Conservation (phyloP, 30 jellyfish, hydroid and myxozoan genomes). For the Mastigias papua region DNA sequence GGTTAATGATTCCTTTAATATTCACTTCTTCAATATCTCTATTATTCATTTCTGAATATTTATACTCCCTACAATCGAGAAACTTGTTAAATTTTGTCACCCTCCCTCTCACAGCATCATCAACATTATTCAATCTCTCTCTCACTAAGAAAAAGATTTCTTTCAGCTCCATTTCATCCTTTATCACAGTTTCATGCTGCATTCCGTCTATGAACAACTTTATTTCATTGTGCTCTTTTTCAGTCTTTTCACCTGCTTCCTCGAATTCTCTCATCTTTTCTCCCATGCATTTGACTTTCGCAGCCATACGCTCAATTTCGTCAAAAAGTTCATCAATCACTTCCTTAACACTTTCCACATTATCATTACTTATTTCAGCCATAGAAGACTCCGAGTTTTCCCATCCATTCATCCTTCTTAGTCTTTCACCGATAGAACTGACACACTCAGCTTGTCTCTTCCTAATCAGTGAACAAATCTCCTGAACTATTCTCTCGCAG, state of each 20-base stretch:
- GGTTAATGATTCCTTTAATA: not conserved
- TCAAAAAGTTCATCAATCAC: not conserved
- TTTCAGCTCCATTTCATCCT: not conserved
- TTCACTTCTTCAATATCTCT: not conserved
- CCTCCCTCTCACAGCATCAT: not conserved
- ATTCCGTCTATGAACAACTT: not conserved
- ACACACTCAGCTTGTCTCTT: not conserved
- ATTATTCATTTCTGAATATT: not conserved
- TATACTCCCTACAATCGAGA: not conserved
- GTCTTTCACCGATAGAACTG: not conserved
- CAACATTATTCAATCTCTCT: not conserved
- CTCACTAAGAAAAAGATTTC: not conserved
- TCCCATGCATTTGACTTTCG: not conserved
- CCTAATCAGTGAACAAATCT: not conserved
- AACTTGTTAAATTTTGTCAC: not conserved
- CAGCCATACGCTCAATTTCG: conserved; percentile 19
- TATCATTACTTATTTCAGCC: not conserved
- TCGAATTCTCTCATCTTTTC: not conserved
- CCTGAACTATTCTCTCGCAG: not conserved
- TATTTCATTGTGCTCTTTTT: not conserved
- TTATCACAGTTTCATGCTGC: not conserved
- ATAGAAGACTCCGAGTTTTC: not conserved
- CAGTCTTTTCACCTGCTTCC: not conserved
- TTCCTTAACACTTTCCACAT: not conserved
- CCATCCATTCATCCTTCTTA: not conserved